A percentile compares a stretch with the other conserved stretches of the same genome.
Evolutionary conservation across 2,113 vertebrate genomes (phyloP).

Genomic region (Agapornis roseicollis): DNA sequence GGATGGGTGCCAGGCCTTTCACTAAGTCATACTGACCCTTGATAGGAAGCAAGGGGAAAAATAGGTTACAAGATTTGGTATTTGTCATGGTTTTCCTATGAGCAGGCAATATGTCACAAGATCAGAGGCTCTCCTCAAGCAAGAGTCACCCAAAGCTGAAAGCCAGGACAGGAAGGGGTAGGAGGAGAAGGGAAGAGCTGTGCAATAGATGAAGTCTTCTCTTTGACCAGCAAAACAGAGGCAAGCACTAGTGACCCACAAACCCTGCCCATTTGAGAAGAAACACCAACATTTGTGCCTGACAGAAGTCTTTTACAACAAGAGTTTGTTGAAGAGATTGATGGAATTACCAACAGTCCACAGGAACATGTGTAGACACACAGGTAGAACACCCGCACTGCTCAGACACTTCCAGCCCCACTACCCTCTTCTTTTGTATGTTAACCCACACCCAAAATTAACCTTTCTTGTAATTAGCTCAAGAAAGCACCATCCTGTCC

Average conservation of each 20-base stretch:
- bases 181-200: neutral
- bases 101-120: neutral
- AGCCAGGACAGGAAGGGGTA: neutral
- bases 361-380: neutral
- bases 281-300: neutral
- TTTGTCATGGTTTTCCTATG: neutral
- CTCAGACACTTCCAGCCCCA: neutral
- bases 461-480: neutral
- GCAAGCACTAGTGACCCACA: neutral
- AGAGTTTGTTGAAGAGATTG: neutral
- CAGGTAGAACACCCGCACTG: neutral
- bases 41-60: neutral
- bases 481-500: neutral
- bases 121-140: neutral
- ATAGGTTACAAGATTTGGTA: neutral
- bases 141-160: neutral
- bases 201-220: neutral
- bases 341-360: neutral
- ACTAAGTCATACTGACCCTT: slow-evolving; percentile 94
- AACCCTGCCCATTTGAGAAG: neutral
- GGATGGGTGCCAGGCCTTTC: slow-evolving; percentile 85
- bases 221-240: neutral
- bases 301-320: neutral
- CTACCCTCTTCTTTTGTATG: neutral
- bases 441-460: neutral